These are phyloP conservation scores for Euproctis similis DNA, from an alignment of 2,888 invertebrate genomes.

Conservation along the genomic window DNA sequence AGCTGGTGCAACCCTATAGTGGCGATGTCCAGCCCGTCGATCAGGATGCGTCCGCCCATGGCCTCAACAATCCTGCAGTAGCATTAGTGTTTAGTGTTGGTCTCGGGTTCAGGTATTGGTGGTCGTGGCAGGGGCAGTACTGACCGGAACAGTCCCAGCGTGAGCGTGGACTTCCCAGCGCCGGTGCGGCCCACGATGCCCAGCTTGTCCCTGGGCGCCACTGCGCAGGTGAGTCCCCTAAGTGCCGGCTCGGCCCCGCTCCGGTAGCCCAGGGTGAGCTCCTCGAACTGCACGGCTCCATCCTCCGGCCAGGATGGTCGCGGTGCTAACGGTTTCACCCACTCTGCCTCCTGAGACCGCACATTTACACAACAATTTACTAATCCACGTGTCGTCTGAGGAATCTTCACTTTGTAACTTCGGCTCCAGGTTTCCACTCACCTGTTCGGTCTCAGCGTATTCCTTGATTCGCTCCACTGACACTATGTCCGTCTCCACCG, in stretches of 20 bases:
- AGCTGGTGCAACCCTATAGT: conserved; percentile 89
- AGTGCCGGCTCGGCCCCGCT: conserved; percentile 92
- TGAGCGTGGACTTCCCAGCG: conserved; percentile 94
- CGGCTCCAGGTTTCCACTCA: too few relatives aligned
- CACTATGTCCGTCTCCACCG: conserved; percentile 97
- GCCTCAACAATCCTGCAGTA: conserved; percentile 78
- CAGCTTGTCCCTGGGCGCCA: conserved; percentile 90
- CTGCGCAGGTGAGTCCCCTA: conserved; percentile 84
- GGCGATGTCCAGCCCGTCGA: conserved; percentile 89
- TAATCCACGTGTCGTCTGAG: too few relatives aligned
- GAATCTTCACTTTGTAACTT: too few relatives aligned
- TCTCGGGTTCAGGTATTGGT: too few relatives aligned
- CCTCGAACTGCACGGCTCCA: conserved; percentile 86
- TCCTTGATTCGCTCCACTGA: conserved; percentile 98
- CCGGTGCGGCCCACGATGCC: conserved; percentile 94
- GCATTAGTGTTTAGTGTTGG: too few relatives aligned
- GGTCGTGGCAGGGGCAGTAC: too few relatives aligned
- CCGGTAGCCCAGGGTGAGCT: conserved; percentile 90
- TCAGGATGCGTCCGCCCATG: conserved; percentile 86
- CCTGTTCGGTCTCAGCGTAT: conserved; percentile 88
- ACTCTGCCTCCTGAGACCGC: conserved; percentile 85
- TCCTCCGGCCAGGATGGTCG: conserved; percentile 85
- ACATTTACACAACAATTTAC: too few relatives aligned
- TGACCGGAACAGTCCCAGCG: conserved; percentile 83
- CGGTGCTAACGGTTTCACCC: conserved; percentile 80